phyloP scores from a whole-genome alignment of 2,888 invertebrate species.

The Geotrupes spiniger region DNA sequence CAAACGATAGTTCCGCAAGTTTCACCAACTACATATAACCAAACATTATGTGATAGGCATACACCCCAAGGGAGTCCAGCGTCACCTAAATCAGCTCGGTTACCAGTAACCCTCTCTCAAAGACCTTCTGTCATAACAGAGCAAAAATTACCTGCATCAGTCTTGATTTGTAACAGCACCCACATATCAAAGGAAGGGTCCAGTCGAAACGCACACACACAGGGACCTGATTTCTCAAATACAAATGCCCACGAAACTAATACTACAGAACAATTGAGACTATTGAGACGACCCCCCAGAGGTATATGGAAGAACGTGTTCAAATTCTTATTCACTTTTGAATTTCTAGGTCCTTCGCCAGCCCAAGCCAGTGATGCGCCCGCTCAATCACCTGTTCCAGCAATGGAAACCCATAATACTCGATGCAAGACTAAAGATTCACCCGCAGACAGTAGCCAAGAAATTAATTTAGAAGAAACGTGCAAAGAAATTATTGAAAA shows the following conservation, averaged over 20 bases:
- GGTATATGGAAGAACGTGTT: slow-evolving; percentile 11
- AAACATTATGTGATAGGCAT: slow-evolving; percentile 31
- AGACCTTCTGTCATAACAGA: slow-evolving; percentile 45
- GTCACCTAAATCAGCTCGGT: slow-evolving; percentile 27
- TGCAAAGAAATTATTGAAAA: slow-evolving; percentile 2
- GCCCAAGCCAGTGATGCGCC: slow-evolving; percentile 64
- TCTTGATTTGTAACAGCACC: slow-evolving; percentile 34
- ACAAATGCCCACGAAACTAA: slow-evolving; percentile 25
- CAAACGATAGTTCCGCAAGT: slow-evolving; percentile 29
- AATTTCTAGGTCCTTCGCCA: slow-evolving; percentile 55
- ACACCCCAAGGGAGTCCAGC: slow-evolving; percentile 40
- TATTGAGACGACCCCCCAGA: slow-evolving; percentile 30
- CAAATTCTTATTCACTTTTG: background rate
- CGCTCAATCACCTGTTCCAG: slow-evolving; percentile 52
- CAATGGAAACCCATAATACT: slow-evolving; percentile 20
- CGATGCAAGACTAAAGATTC: slow-evolving; percentile 16
- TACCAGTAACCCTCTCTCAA: slow-evolving; percentile 27
- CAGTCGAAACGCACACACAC: slow-evolving; percentile 22
- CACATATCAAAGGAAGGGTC: slow-evolving; percentile 30
- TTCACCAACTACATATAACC: slow-evolving; percentile 25
- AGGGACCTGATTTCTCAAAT: slow-evolving; percentile 21
- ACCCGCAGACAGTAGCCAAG: background rate
- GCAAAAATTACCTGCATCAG: slow-evolving; percentile 40
- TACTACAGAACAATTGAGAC: slow-evolving; percentile 40
- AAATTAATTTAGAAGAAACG: slow-evolving; percentile 7